Evolutionary conservation across 2,888 invertebrate species (phyloP).

Genomic region (Hirtodrosophila alboralis): DNA sequence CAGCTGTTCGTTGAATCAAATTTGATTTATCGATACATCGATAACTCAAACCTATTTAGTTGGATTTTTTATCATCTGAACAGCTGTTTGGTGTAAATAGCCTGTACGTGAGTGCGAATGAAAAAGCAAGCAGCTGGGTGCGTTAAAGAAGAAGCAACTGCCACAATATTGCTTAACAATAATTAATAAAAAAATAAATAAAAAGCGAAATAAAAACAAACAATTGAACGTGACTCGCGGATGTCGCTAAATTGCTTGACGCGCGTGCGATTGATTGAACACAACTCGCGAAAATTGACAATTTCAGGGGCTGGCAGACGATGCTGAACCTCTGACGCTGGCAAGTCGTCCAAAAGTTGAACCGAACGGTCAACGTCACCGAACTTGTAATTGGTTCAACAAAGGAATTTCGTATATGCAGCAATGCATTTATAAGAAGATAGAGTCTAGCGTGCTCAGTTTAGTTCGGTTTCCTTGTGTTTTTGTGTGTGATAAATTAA

Average conservation of each 20-base stretch:
- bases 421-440: conserved; percentile 20
- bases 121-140: conserved; percentile 62
- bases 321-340: conserved; percentile 45
- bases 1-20: conserved; percentile 33
- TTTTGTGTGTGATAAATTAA: conserved; percentile 19
- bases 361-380: conserved; percentile 61
- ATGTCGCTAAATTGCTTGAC: conserved; percentile 34
- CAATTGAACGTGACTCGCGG: conserved; percentile 37
- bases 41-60: conserved; percentile 33
- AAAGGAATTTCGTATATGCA: conserved; percentile 37
- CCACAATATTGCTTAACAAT: conserved; percentile 52
- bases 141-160: conserved; percentile 37
- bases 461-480: conserved; percentile 15
- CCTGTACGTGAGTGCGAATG: conserved; percentile 48
- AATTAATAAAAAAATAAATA: conserved; percentile 54
- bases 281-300: conserved; percentile 35
- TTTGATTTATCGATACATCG: conserved; percentile 32
- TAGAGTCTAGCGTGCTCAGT: not conserved
- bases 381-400: conserved; percentile 56
- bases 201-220: conserved; percentile 34
- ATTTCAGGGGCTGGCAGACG: conserved; percentile 25
- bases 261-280: conserved; percentile 47
- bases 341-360: conserved; percentile 45
- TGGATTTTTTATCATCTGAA: conserved; percentile 23
- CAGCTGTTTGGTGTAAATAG: conserved; percentile 56